Evolutionary conservation across 2,113 vertebrate species (phyloP).

Genomic region (Plotosus lineatus): DNA sequence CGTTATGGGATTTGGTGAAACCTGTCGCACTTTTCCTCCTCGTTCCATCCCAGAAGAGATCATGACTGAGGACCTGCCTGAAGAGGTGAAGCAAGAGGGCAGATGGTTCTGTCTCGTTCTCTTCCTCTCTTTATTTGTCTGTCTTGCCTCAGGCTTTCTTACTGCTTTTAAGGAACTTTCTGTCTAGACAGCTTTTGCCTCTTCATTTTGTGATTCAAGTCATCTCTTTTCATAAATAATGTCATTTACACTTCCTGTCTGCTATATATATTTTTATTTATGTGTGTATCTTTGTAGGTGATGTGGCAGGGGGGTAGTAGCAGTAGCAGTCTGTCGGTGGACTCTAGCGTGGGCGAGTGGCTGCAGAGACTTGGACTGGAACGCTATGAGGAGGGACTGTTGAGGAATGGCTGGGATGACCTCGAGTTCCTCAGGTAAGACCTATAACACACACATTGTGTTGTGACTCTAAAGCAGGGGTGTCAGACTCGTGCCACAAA

Average conservation of each 20-base stretch:
- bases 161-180: background rate
- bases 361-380: constrained; percentile 86
- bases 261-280: too few relatives aligned
- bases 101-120: background rate
- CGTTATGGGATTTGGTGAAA: constrained; percentile 71
- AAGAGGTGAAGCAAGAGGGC: constrained; percentile 77
- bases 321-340: constrained; percentile 56
- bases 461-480: too few relatives aligned
- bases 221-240: background rate
- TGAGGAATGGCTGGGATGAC: constrained; percentile 96
- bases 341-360: constrained; percentile 88
- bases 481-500: too few relatives aligned
- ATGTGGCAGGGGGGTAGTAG: constrained; percentile 65
- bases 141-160: background rate
- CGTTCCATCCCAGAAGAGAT: constrained; percentile 87
- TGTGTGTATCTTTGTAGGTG: constrained; percentile 54
- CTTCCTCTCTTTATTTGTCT: background rate
- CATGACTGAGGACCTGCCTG: constrained; percentile 88
- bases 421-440: constrained; percentile 92
- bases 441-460: too few relatives aligned
- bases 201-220: background rate
- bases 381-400: constrained; percentile 86
- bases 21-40: constrained; percentile 83
- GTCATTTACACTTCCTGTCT: background rate
- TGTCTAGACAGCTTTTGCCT: background rate